A percentile compares a stretch with the other conserved stretches of the same genome.
Evolutionary conservation across 2,797 vertebrate genomes (phyloP).

Genomic region (Liparis tanakae): DNA sequence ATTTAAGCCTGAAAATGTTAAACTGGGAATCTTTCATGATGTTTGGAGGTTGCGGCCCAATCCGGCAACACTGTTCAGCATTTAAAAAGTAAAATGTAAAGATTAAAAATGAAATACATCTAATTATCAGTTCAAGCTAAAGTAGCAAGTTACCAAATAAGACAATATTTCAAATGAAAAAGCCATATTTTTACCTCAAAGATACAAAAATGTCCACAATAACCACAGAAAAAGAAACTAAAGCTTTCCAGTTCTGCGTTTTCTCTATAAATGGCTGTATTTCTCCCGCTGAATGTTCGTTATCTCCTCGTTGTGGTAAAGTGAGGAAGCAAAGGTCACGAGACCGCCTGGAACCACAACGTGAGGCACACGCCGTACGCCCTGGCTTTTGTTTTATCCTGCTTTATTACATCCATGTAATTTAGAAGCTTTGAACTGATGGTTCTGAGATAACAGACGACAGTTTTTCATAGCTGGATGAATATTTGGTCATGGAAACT

Average conservation of each 20-base stretch:
- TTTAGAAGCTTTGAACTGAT: constrained; percentile 41
- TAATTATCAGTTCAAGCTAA: not conserved
- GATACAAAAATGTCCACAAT: not conserved
- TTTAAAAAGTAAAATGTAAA: not conserved
- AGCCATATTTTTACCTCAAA: not conserved
- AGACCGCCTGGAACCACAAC: constrained; percentile 35
- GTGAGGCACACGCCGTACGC: not conserved
- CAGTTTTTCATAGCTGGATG: constrained; percentile 51
- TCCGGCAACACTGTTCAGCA: not conserved
- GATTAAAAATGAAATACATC: not conserved
- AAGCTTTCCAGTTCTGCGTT: not conserved
- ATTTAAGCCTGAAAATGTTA: not conserved
- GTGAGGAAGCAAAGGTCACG: constrained; percentile 6
- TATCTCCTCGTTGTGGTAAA: constrained; percentile 1
- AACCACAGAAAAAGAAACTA: not conserved
- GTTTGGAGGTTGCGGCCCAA: not conserved
- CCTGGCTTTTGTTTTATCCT: constrained; percentile 9
- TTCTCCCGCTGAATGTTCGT: not conserved
- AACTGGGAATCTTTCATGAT: not conserved
- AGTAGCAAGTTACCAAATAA: not conserved
- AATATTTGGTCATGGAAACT: constrained; percentile 65
- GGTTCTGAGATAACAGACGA: constrained; percentile 31
- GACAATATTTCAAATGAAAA: not conserved
- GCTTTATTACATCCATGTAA: constrained; percentile 49
- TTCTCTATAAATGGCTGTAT: not conserved